Evolutionary conservation across 2,888 invertebrate species (phyloP).

Genomic region (Argyresthia goedartella): DNA sequence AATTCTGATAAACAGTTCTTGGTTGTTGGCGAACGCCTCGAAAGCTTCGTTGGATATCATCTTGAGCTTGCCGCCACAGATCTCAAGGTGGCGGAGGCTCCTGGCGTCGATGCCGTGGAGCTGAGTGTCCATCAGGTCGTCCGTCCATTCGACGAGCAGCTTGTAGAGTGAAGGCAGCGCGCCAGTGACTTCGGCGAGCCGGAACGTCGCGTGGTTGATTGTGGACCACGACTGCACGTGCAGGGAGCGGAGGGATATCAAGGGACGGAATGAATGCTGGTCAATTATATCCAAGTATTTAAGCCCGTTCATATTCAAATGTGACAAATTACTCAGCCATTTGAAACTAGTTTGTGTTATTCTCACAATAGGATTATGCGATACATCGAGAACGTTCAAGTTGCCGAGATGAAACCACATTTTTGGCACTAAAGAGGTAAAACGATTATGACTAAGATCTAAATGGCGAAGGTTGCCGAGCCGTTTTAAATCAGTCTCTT

Average conservation of each 20-base stretch:
- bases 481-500: slow-evolving; percentile 79
- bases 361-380: slow-evolving; percentile 85
- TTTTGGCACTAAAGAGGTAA: slow-evolving; percentile 80
- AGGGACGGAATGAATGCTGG: slow-evolving; percentile 78
- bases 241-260: slow-evolving; percentile 78
- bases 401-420: slow-evolving; percentile 80
- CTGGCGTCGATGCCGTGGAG: slow-evolving; percentile 82
- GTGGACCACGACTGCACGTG: slow-evolving; percentile 82
- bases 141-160: slow-evolving; percentile 82
- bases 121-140: slow-evolving; percentile 80
- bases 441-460: slow-evolving; percentile 82
- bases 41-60: slow-evolving; percentile 84
- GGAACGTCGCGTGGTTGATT: slow-evolving; percentile 76
- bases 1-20: slow-evolving; percentile 83
- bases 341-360: slow-evolving; percentile 79
- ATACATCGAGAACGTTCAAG: slow-evolving; percentile 82
- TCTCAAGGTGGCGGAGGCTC: slow-evolving; percentile 83
- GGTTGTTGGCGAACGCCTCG: slow-evolving; percentile 78
- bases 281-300: slow-evolving; percentile 81
- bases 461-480: slow-evolving; percentile 79
- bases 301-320: slow-evolving; percentile 81
- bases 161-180: slow-evolving; percentile 81
- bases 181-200: slow-evolving; percentile 78
- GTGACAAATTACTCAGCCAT: slow-evolving; percentile 78
- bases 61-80: slow-evolving; percentile 81